phyloP scores from a whole-genome alignment of 1,140 invertebrate genomes.

The Drosophila rhopaloa region DNA sequence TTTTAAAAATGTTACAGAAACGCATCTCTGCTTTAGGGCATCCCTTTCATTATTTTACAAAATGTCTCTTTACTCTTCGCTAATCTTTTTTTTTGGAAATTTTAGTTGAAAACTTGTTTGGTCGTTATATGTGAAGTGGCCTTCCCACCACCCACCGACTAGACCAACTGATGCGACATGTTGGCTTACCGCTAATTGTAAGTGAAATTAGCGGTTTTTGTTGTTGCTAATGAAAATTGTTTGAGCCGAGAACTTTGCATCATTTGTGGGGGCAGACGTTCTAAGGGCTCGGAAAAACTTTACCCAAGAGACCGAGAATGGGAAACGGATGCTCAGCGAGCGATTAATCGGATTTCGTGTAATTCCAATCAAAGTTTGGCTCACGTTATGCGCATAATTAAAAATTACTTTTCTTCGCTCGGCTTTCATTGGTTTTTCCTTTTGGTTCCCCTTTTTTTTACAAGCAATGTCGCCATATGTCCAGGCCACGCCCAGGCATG shows the following conservation, averaged over 20 bases:
- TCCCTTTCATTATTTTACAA: slow-evolving; percentile 4
- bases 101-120: slow-evolving; percentile 59
- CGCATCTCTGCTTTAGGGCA: not conserved
- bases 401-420: slow-evolving; percentile 65
- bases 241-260: slow-evolving; percentile 59
- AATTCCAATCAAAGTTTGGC: slow-evolving; percentile 59
- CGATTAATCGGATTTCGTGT: slow-evolving; percentile 71
- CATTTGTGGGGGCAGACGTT: slow-evolving; percentile 42
- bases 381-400: slow-evolving; percentile 79
- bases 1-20: not conserved
- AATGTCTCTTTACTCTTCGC: slow-evolving; percentile 1
- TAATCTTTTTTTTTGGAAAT: slow-evolving; percentile 13
- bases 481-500: slow-evolving; percentile 24
- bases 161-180: slow-evolving; percentile 60
- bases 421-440: slow-evolving; percentile 11
- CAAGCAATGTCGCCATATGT: slow-evolving; percentile 42
- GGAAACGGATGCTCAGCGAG: slow-evolving; percentile 32
- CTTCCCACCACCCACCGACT: not conserved
- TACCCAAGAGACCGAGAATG: slow-evolving; percentile 3
- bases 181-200: slow-evolving; percentile 75
- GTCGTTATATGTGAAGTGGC: slow-evolving; percentile 4
- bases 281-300: slow-evolving; percentile 18
- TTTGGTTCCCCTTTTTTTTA: not conserved
- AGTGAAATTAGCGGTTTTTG: slow-evolving; percentile 79
- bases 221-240: slow-evolving; percentile 78